Evolutionary conservation across 2,888 invertebrate species (phyloP).

Genomic region (Nineta flava): DNA sequence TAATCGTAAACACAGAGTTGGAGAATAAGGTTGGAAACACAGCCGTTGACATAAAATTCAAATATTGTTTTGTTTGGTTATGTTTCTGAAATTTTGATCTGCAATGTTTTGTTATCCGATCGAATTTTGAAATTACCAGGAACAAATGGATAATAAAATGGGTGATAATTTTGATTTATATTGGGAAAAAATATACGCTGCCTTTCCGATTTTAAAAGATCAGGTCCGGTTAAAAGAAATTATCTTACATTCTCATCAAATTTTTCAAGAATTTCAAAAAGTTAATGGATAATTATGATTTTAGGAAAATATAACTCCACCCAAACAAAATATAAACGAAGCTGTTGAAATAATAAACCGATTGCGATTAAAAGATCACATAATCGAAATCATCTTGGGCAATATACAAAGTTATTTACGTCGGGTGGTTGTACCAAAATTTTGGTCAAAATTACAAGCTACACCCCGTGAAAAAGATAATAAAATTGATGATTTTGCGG

Average conservation of each 20-base stretch:
- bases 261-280: neutral
- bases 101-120: no score
- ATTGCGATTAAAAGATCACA: conserved; percentile 20
- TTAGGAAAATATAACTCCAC: conserved; percentile 15
- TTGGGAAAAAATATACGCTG: conserved; percentile 19
- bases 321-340: conserved; percentile 24
- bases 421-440: conserved; percentile 40
- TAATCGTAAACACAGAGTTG: no score
- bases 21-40: no score
- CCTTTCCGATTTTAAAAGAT: conserved; percentile 22
- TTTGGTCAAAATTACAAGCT: conserved; percentile 47
- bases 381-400: conserved; percentile 28
- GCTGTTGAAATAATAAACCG: conserved; percentile 22
- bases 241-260: neutral
- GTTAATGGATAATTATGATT: neutral
- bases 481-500: conserved; percentile 42
- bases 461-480: conserved; percentile 36
- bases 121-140: no score
- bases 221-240: neutral
- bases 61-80: no score
- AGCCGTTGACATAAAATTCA: no score
- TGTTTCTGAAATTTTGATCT: no score
- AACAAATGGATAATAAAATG: neutral
- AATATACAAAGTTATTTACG: conserved; percentile 43
- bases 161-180: neutral